These are phyloP conservation scores for Agonopterix alstromeriana DNA, from an alignment of 2,888 invertebrate genomes.

Conservation along the genomic window DNA sequence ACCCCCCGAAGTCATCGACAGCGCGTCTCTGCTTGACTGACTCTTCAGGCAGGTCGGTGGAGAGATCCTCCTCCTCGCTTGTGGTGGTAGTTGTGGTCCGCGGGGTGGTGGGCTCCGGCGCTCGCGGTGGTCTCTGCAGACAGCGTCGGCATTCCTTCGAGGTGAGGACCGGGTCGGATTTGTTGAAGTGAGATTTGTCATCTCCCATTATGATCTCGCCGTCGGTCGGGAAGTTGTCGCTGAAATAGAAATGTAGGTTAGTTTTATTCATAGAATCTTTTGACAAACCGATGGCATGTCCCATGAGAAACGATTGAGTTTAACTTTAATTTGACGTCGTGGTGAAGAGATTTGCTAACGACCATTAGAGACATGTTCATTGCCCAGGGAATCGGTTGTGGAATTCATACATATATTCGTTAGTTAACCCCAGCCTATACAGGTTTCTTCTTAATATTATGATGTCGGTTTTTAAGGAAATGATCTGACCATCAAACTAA, in stretches of 20 bases:
- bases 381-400: too few species aligned
- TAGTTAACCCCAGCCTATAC: too few species aligned
- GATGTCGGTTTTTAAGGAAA: too few species aligned
- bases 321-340: too few species aligned
- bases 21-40: constrained; percentile 20
- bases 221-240: constrained; percentile 74
- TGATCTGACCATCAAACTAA: too few species aligned
- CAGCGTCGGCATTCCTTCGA: constrained; percentile 33
- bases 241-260: constrained; percentile 23
- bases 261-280: too few species aligned
- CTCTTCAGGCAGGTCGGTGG: constrained; percentile 8
- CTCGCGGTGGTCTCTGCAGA: constrained; percentile 23
- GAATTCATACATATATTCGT: too few species aligned
- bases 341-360: too few species aligned
- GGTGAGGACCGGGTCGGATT: constrained; percentile 22
- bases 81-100: constrained; percentile 17
- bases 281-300: too few species aligned
- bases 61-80: constrained; percentile 15
- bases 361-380: too few species aligned
- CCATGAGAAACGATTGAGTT: too few species aligned
- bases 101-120: constrained; percentile 8
- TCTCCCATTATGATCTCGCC: constrained; percentile 86
- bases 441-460: too few species aligned
- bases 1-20: background rate
- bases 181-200: constrained; percentile 50